Evolutionary conservation across 2,113 vertebrate species (phyloP).

Genomic region (Varanus komodoensis): DNA sequence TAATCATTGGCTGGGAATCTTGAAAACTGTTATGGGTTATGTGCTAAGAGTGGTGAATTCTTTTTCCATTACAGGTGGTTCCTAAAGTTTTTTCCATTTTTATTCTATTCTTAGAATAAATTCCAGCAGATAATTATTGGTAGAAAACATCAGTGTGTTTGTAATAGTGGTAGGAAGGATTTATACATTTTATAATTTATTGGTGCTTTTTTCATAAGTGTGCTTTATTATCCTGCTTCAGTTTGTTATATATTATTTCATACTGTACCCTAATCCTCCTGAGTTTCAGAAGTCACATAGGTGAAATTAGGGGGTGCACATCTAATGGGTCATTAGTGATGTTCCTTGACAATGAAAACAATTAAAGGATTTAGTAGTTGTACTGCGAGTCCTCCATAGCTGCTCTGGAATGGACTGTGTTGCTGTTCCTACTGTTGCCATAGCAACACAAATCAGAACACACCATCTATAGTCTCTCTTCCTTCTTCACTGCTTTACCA

Average conservation of each 20-base stretch:
- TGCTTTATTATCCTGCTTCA: conserved; percentile 1
- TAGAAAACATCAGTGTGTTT: background rate
- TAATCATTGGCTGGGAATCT: background rate
- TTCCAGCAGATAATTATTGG: conserved; percentile 42
- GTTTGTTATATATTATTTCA: conserved; percentile 36
- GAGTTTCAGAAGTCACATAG: background rate
- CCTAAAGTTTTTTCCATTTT: background rate
- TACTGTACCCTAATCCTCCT: conserved; percentile 15
- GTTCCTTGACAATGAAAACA: background rate
- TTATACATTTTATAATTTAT: background rate
- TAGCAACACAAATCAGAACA: conserved; percentile 59
- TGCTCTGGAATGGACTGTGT: conserved; percentile 16
- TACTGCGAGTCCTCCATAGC: background rate
- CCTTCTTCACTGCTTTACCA: conserved; percentile 35
- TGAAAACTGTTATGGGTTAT: background rate
- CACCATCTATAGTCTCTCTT: background rate
- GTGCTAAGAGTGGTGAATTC: background rate
- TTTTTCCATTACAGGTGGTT: background rate
- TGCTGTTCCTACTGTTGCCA: conserved; percentile 31
- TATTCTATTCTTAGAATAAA: conserved; percentile 32
- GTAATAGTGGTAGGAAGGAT: conserved; percentile 13
- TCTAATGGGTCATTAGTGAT: conserved; percentile 7
- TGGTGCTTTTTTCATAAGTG: conserved; percentile 28
- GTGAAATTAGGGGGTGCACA: background rate
- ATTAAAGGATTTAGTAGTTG: conserved; percentile 41